These are phyloP conservation scores for Cydia strobilella DNA, from an alignment of 1,140 invertebrate species.

Conservation along the genomic window DNA sequence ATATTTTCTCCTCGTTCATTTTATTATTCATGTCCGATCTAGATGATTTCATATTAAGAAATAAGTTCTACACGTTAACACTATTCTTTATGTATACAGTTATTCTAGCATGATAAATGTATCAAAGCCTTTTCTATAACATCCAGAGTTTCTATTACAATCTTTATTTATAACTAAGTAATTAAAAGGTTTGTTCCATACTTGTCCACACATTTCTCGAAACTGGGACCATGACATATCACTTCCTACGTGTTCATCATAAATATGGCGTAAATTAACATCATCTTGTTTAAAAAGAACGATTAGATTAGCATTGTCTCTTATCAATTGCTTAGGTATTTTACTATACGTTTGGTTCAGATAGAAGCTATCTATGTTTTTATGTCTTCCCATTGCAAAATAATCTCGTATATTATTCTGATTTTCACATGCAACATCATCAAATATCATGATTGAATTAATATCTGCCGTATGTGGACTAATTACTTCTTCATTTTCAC, in stretches of 20 bases:
- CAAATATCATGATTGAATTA: too few relatives aligned
- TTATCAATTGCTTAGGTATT: conserved; percentile 36
- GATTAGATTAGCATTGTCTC: conserved; percentile 65
- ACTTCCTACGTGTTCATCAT: conserved; percentile 59
- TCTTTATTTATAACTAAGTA: conserved; percentile 57
- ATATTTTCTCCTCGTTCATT: conserved; percentile 10
- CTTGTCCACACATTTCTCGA: conserved; percentile 51
- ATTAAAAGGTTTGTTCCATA: conserved; percentile 49
- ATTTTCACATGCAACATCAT: too few relatives aligned
- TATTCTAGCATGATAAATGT: not conserved
- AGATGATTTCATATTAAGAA: conserved; percentile 6
- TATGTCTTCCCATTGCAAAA: too few relatives aligned
- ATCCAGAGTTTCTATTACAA: conserved; percentile 42
- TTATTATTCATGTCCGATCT: not conserved
- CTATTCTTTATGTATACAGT: conserved; percentile 10
- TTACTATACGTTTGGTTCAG: conserved; percentile 59
- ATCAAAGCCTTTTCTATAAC: conserved; percentile 54
- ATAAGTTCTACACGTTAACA: not conserved
- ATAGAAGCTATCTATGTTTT: conserved; percentile 6
- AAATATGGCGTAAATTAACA: conserved; percentile 64
- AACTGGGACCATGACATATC: conserved; percentile 60
- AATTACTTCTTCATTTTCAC: too few relatives aligned
- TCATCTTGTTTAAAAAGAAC: conserved; percentile 66
- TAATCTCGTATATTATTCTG: too few relatives aligned
- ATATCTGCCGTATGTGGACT: too few relatives aligned